Evolutionary conservation across 1,140 invertebrate genomes (phyloP), one percentile per base, ranked within the genome.

Genomic region (Frieseomelitta varia): DNA sequence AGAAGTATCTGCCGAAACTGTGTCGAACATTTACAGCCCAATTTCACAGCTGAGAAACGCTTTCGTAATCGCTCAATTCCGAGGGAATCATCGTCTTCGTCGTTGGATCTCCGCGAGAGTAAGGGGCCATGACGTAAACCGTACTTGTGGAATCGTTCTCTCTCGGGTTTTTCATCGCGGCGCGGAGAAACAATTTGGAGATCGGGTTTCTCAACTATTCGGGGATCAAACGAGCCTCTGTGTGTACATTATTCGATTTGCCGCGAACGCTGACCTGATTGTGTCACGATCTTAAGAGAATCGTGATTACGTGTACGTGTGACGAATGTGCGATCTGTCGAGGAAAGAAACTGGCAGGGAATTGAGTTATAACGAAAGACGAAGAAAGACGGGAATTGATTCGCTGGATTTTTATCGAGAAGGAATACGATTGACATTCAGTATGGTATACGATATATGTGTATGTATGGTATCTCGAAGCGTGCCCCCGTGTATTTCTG

Each of bases 401-500:
- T 30, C 24, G 69, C 0, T 12, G 53, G 61, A n/a, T 30, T 72
- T 39, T 39, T 47, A 51, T 73, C n/a, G 55, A 53, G 58, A 53
- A 71, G 8, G 24, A n/a, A n/a, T n/a, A 27, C 34, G 27, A 61
- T 81, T 61, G 79, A 73, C 12, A 73, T 61, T 69, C 63, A 14
- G n/a, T 78, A 51, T 65, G 0, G 39, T 47, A 55, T 55, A 19
- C 55, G 27, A 19, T 39, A 56, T 47, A 19, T 55, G n/a, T n/a
- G n/a, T n/a, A n/a, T n/a, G n/a, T n/a, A n/a, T n/a, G n/a, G n/a
- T n/a, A 56, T 47, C 19, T 51, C 34, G 34, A 21, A 12, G 24
- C 24, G 69, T 47, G 24, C 15, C 39, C 39, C 39, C 69, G 34
- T 80, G 67, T 88, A 89, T 89, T 89, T 86, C 76, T 80, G 72